Base-by-base conservation (phyloP, 2,888 invertebrate genomes). In the Argyresthia goedartella region DNA sequence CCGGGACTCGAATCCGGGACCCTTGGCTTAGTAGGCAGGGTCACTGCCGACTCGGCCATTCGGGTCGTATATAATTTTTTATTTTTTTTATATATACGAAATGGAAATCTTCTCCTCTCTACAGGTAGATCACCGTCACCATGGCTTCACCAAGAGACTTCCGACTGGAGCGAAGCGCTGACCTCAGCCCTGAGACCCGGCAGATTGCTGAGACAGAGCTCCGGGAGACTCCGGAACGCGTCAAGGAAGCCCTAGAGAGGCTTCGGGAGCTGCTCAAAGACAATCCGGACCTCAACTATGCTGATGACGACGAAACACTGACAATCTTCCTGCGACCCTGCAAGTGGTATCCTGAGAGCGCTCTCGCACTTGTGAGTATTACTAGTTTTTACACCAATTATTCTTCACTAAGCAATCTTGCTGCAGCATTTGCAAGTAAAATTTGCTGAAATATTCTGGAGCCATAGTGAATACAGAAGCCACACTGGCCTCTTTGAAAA, bases 341-440 rank as follows among this genome's bases (percentile, higher is more conserved):
- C 78, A 95, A 95, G 73, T 95, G 90, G 82, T 95, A 95, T 62
- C 92, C 95, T 0, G 88, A 94, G 63, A 94, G 94, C 76, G 95
- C 95, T 0, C 80, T 91, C 53, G 91, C 91, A 66, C 80, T 95
- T 87, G 94, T 93, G 71, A 90, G 90, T 85, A 44, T 10, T 13
- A 42, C 51, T 25, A 11, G 15, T 49, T 51, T 41, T 25, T 25
- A 25, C 25, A 25, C 25, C 25, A 25, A 25, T 25, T 25, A 4
- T 25, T 4, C 6, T 25, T n/a, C n/a, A n/a, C n/a, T n/a, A n/a
- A n/a, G n/a, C n/a, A n/a, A n/a, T n/a, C n/a, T n/a, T n/a, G n/a
- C n/a, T n/a, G n/a, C n/a, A n/a, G n/a, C n/a, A n/a, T n/a, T n/a
- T n/a, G n/a, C n/a, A n/a, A n/a, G n/a, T n/a, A n/a, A n/a, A n/a